Percentiles rank a stretch among this genome's conserved stretches.
These are phyloP conservation scores for Temnopleurus reevesii DNA, from an alignment of 53 echinoderm and acorn worm species.

Conservation along the genomic window DNA sequence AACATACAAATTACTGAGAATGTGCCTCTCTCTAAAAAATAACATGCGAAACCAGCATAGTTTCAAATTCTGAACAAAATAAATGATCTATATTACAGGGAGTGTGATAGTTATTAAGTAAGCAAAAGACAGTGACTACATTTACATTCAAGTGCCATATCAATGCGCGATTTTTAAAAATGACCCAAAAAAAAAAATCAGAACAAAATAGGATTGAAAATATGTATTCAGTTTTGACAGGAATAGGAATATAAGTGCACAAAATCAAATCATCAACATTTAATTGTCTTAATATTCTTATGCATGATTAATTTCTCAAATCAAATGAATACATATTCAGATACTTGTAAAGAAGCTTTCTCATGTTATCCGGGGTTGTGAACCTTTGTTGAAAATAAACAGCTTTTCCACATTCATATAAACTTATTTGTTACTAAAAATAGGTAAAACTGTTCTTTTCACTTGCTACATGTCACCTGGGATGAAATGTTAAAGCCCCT, in stretches of 20 bases:
- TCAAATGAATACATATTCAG: constrained; percentile 21
- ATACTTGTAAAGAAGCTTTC: neutral
- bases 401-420: too few relatives aligned
- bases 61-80: neutral
- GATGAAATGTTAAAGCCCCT: too few relatives aligned
- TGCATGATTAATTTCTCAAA: neutral
- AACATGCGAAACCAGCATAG: neutral
- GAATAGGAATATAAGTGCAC: neutral
- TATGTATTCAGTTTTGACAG: neutral
- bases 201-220: neutral
- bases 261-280: neutral
- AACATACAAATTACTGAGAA: neutral
- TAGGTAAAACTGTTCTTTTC: too few relatives aligned
- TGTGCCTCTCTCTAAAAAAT: neutral
- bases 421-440: too few relatives aligned
- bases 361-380: too few relatives aligned
- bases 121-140: neutral
- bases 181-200: neutral
- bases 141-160: neutral
- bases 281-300: neutral
- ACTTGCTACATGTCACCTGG: too few relatives aligned
- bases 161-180: neutral
- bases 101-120: neutral
- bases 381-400: too few relatives aligned
- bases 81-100: neutral